phyloP scores from a whole-genome alignment of 64 coral and sea anemone species.

The Montipora sp. region DNA sequence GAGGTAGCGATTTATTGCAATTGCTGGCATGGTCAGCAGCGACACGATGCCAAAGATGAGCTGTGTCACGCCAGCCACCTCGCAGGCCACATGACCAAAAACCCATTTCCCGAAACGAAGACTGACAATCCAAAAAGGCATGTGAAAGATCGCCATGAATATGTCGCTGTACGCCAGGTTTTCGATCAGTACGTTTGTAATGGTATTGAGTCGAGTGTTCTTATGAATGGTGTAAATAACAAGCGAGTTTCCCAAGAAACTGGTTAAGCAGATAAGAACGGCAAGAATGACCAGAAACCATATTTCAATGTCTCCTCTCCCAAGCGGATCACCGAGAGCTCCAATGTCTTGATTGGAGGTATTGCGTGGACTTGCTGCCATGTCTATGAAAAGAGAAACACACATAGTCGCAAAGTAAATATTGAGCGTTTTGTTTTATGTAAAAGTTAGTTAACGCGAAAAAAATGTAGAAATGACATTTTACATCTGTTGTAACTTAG shows the following conservation, averaged over 20 bases:
- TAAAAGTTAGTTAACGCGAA: no score
- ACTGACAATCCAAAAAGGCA: conserved; percentile 71
- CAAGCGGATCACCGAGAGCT: conserved; percentile 15
- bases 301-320: conserved; percentile 30
- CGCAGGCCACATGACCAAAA: conserved; percentile 40
- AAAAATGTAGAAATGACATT: no score
- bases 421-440: no score
- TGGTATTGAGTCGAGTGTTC: conserved; percentile 47
- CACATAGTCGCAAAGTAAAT: background rate
- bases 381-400: background rate
- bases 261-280: background rate
- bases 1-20: conserved; percentile 67
- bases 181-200: conserved; percentile 61
- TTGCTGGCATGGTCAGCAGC: conserved; percentile 51
- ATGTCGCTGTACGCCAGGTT: conserved; percentile 66
- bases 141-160: conserved; percentile 42
- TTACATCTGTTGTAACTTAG: no score
- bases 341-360: background rate
- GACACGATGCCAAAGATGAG: conserved; percentile 66
- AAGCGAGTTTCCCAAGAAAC: conserved; percentile 45
- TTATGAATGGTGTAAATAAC: conserved; percentile 45
- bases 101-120: conserved; percentile 52
- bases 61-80: conserved; percentile 13
- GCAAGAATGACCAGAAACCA: conserved; percentile 22
- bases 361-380: background rate